Conservation (phyloP, 2,888 invertebrate species). For the Carterocephalus palaemon region DNA sequence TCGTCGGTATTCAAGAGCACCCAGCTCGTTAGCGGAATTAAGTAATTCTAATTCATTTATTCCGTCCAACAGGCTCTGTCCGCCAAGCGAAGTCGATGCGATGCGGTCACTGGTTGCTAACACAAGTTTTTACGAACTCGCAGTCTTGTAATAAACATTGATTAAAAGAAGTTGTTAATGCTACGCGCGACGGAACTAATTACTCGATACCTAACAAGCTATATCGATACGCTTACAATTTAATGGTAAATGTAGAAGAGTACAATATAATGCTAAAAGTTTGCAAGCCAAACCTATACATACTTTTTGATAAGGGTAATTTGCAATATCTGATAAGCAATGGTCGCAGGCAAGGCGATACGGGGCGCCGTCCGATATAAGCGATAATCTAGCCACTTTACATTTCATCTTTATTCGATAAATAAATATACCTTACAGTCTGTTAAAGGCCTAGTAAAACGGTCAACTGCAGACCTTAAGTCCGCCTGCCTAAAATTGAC, state of each 20-base stretch:
- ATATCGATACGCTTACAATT: too few relatives aligned
- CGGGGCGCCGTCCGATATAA: background rate
- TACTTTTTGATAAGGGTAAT: too few relatives aligned
- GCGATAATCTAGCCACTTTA: conserved; percentile 14
- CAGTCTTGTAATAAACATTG: conserved; percentile 14
- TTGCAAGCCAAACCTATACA: too few relatives aligned
- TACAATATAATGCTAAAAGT: too few relatives aligned
- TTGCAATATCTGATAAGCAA: conserved; percentile 1
- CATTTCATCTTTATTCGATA: too few relatives aligned
- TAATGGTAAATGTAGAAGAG: too few relatives aligned
- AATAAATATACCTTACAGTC: too few relatives aligned
- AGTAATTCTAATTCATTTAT: conserved; percentile 14
- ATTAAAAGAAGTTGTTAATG: conserved; percentile 14
- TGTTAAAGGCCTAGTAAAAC: too few relatives aligned
- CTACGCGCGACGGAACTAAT: conserved; percentile 23
- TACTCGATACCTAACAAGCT: conserved; percentile 6
- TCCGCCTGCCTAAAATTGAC: too few relatives aligned
- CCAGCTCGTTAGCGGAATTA: conserved; percentile 11
- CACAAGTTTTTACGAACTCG: conserved; percentile 11
- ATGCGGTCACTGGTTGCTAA: conserved; percentile 19
- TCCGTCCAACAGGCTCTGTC: background rate
- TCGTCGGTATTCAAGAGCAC: too few relatives aligned
- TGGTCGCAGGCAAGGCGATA: conserved; percentile 1
- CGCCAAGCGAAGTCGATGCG: conserved; percentile 13
- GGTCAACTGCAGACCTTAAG: too few relatives aligned